Evolutionary conservation across 2,888 invertebrate species (phyloP).

Genomic region (Allolobophora icterica): DNA sequence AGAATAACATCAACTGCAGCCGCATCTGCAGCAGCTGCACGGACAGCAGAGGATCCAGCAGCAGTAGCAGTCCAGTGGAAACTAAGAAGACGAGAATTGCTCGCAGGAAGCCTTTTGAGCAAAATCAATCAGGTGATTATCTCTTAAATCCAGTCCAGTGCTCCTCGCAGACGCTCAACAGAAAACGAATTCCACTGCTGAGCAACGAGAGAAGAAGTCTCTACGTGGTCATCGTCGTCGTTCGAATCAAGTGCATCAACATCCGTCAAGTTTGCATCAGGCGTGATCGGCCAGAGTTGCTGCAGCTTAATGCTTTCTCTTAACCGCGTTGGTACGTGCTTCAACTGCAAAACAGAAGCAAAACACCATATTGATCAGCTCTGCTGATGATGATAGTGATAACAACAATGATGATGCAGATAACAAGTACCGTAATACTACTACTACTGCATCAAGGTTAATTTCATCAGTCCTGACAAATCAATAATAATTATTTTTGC

Average conservation of each 20-base stretch:
- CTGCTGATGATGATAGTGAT: not conserved
- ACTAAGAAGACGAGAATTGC: not conserved
- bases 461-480: not conserved
- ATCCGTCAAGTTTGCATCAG: not conserved
- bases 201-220: not conserved
- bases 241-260: slow-evolving; percentile 17
- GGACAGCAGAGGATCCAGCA: not conserved
- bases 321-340: not conserved
- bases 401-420: not conserved
- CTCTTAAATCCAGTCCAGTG: slow-evolving; percentile 11
- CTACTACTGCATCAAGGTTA: not conserved
- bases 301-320: not conserved
- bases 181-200: not conserved
- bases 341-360: slow-evolving; percentile 3
- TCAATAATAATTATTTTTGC: not conserved
- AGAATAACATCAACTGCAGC: not conserved
- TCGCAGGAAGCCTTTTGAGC: slow-evolving; percentile 11
- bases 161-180: not conserved
- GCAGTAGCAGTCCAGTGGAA: not conserved
- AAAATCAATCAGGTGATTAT: slow-evolving; percentile 17
- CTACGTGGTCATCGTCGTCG: not conserved
- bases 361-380: slow-evolving; percentile 11
- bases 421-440: not conserved
- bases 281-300: not conserved
- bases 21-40: not conserved